A percentile compares a stretch with the other conserved stretches of the same genome.
phyloP scores from a whole-genome alignment of 2,113 vertebrate species.

The Poicephalus gulielmi region DNA sequence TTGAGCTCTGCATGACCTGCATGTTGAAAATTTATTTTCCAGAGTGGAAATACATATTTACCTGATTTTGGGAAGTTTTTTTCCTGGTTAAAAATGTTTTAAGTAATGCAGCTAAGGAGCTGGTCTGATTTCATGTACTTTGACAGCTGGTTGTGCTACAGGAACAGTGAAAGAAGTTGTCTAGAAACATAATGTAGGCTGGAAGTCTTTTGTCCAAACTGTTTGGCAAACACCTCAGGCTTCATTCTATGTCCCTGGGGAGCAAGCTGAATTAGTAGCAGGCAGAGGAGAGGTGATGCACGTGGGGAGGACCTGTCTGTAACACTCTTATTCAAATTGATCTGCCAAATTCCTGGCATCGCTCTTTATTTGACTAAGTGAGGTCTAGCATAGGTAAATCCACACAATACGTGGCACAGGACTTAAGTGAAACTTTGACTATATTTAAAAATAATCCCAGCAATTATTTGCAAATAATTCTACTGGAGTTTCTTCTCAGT shows the following conservation, averaged over 20 bases:
- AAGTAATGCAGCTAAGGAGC: not conserved
- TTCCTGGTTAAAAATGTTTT: not conserved
- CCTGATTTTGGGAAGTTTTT: not conserved
- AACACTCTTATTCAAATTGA: accelerated
- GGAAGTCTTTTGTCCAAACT: not conserved
- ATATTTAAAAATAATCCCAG: not conserved
- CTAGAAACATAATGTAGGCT: not conserved
- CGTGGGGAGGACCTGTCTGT: not conserved
- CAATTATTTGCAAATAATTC: not conserved
- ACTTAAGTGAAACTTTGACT: not conserved
- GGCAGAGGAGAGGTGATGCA: not conserved
- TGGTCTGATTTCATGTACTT: not conserved
- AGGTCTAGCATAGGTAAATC: not conserved
- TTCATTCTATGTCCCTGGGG: not conserved
- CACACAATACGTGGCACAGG: not conserved
- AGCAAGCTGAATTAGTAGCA: not conserved
- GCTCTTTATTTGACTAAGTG: not conserved
- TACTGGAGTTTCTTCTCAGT: not conserved
- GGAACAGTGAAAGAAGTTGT: not conserved
- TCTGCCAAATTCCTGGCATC: not conserved
- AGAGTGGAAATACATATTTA: not conserved
- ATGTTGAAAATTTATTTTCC: not conserved
- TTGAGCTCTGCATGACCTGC: not conserved
- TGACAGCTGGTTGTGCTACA: not conserved
- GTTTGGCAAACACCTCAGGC: not conserved